phyloP scores from a whole-genome alignment of 2,888 invertebrate genomes.

The Bedellia somnulentella region DNA sequence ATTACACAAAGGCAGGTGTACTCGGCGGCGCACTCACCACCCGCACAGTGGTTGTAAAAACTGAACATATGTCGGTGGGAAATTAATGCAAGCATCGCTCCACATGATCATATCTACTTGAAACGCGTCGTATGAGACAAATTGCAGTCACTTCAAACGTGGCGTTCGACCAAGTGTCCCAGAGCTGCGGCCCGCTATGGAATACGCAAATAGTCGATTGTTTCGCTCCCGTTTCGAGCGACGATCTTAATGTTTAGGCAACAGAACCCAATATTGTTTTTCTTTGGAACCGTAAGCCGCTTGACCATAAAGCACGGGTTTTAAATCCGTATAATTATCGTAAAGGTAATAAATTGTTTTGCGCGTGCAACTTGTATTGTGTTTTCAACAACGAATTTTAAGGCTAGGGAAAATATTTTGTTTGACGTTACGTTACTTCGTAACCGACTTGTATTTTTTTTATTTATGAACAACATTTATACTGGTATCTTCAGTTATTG shows the following conservation, averaged over 20 bases:
- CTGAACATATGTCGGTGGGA: slow-evolving; percentile 38
- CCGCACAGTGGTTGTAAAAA: slow-evolving; percentile 33
- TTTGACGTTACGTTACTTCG: slow-evolving; percentile 8
- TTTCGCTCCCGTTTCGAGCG: slow-evolving; percentile 20
- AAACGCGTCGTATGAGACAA: slow-evolving; percentile 47
- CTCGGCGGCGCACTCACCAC: slow-evolving; percentile 35
- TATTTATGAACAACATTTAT: too few relatives aligned
- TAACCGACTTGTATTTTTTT: too few relatives aligned
- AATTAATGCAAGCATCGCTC: slow-evolving; percentile 40
- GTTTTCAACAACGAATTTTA: slow-evolving; percentile 8
- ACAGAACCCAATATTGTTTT: slow-evolving; percentile 33
- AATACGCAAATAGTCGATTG: slow-evolving; percentile 40
- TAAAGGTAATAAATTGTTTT: slow-evolving; percentile 41
- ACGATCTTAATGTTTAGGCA: slow-evolving; percentile 23
- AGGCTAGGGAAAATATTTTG: too few relatives aligned
- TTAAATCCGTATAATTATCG: slow-evolving; percentile 53
- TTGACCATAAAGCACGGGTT: slow-evolving; percentile 37
- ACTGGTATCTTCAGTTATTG: too few relatives aligned
- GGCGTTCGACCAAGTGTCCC: slow-evolving; percentile 29
- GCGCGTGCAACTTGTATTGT: slow-evolving; percentile 20
- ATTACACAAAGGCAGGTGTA: slow-evolving; percentile 44
- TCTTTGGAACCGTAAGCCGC: slow-evolving; percentile 28
- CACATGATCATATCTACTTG: slow-evolving; percentile 54
- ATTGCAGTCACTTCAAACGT: slow-evolving; percentile 51
- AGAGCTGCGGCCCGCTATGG: slow-evolving; percentile 20